Evolutionary conservation across 2,888 invertebrate genomes (phyloP), one percentile per base, ranked within the genome.

Genomic region (Junonia oenone): DNA sequence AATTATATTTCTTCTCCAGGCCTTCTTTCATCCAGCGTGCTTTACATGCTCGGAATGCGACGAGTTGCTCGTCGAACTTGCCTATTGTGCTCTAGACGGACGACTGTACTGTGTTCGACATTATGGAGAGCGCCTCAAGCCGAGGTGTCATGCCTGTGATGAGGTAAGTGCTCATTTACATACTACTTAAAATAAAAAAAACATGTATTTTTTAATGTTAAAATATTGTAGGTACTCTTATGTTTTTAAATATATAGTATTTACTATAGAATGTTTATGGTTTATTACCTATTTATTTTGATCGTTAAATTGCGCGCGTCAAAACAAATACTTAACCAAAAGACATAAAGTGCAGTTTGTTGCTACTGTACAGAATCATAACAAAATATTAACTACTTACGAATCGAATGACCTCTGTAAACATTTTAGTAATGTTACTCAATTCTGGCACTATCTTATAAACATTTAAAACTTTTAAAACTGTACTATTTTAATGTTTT

Each of bases 61-160:
- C 68, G 97, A 99, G 87, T 92, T 98, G 53, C 93, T 99, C 59
- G 98, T 99, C 61, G 99, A 99, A 87, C 93, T 99, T 72, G 96
- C 97, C 49, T 99, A 99, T 89, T 99, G 99, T 83, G 95, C 96
- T 63, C 93, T 96, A 78, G 97, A 97, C 68, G 96, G 96, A 66
- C 92, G 94, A 63, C 91, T 97, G 63, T 98, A 94, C 90, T 98
- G 98, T 86, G 98, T 97, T 75, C 92, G 98, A 63, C 99, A 99
- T 89, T 99, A 98, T 83, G 98, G 98, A 49, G 99, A 99, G 86
- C 93, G 96, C 74, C 92, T 99, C 76, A 98, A 98, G 83, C 98
- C 99, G 13, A 92, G 99, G 71, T 99, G 99, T 83, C 94, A 97
- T 62, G 96, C 98, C 67, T 99, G 99, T 90, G 99, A 99, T 90